phyloP scores from a whole-genome alignment of 1,140 invertebrate species.

The Drosophila elegans region DNA sequence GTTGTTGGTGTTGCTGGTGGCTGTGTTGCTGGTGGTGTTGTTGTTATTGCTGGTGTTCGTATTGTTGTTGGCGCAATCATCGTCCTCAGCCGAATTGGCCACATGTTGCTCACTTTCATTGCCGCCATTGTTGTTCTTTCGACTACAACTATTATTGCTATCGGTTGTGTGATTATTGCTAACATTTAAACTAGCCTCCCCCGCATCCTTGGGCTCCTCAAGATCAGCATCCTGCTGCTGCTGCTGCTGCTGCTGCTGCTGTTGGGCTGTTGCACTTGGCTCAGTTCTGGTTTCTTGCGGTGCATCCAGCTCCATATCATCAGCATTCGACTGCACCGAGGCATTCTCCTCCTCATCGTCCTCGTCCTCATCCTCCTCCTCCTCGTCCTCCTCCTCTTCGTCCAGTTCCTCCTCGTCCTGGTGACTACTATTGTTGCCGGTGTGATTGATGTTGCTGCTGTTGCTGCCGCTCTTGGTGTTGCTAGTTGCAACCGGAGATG shows the following conservation, averaged over 20 bases:
- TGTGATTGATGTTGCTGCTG: constrained; percentile 22
- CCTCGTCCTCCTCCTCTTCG: constrained; percentile 26
- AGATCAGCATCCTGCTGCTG: constrained; percentile 7
- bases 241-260: background rate
- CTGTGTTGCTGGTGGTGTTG: constrained; percentile 36
- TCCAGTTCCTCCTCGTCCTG: constrained; percentile 31
- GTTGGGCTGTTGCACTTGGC: constrained; percentile 26
- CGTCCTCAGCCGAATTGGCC: constrained; percentile 57
- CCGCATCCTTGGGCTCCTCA: constrained; percentile 30
- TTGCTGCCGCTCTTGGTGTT: constrained; percentile 17
- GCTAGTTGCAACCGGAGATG: constrained; percentile 11
- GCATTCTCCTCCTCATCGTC: constrained; percentile 69
- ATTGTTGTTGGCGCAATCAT: constrained; percentile 68
- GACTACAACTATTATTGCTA: constrained; percentile 77
- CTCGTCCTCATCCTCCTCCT: constrained; percentile 47
- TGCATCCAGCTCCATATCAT: constrained; percentile 65
- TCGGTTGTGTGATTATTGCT: constrained; percentile 72
- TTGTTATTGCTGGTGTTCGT: constrained; percentile 61
- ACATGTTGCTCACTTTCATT: constrained; percentile 42
- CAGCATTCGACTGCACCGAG: constrained; percentile 72
- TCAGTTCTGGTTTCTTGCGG: constrained; percentile 66
- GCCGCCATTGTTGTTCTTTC: constrained; percentile 57
- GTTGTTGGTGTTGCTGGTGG: constrained; percentile 43
- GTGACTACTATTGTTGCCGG: constrained; percentile 22
- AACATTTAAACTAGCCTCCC: constrained; percentile 77